Conservation (phyloP, 2,888 invertebrate genomes). For the Diabrotica balteata region DNA sequence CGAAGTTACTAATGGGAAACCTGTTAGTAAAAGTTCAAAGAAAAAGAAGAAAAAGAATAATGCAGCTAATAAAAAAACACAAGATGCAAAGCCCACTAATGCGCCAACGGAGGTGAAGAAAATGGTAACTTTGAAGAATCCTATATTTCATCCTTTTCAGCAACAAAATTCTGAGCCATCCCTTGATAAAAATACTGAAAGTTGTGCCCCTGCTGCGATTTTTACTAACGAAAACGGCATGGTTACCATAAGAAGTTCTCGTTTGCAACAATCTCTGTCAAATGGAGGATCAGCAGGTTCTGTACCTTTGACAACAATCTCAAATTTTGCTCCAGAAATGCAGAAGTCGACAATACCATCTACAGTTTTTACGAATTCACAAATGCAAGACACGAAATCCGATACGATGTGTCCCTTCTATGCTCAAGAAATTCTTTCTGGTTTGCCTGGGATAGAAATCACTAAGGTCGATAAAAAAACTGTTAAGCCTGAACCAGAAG, state of each 20-base stretch:
- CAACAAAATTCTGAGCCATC: slow-evolving; percentile 59
- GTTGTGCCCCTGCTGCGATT: slow-evolving; percentile 69
- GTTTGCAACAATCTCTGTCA: slow-evolving; percentile 59
- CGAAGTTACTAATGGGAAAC: slow-evolving; percentile 18
- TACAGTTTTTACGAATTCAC: slow-evolving; percentile 3
- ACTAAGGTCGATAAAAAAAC: slow-evolving; percentile 57
- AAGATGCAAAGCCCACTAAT: slow-evolving; percentile 42
- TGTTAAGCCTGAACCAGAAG: slow-evolving; percentile 45
- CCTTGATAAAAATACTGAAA: slow-evolving; percentile 49
- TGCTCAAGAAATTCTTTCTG: slow-evolving; percentile 58
- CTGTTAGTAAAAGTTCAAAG: slow-evolving; percentile 43
- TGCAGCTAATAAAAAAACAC: slow-evolving; percentile 59
- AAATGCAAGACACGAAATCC: slow-evolving; percentile 23
- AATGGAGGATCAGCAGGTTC: slow-evolving; percentile 53
- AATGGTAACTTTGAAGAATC: slow-evolving; percentile 81
- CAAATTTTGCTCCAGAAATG: slow-evolving; percentile 35
- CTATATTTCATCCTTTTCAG: slow-evolving; percentile 72
- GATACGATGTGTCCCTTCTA: slow-evolving; percentile 48
- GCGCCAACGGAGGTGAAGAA: slow-evolving; percentile 50
- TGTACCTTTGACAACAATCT: slow-evolving; percentile 36
- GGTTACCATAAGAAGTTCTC: slow-evolving; percentile 84
- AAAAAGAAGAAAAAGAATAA: slow-evolving; percentile 65
- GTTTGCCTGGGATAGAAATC: slow-evolving; percentile 59
- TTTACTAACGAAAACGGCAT: slow-evolving; percentile 78
- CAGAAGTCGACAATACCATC: slow-evolving; percentile 38